Base-by-base conservation (phyloP, 2,797 vertebrate genomes). In the Cynodonichthys magdalenae region DNA sequence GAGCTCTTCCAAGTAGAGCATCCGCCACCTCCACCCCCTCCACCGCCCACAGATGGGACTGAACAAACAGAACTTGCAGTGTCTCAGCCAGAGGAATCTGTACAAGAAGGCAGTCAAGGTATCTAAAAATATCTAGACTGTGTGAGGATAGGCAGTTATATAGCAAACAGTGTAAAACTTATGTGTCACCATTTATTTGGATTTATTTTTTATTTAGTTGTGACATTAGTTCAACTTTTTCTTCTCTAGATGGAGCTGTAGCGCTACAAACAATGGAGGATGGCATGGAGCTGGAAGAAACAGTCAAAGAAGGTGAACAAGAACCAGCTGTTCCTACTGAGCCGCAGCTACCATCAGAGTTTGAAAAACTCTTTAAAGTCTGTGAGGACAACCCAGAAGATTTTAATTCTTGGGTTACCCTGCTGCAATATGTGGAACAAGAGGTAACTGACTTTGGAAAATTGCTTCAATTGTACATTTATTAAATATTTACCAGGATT, bases 351-450 rank as follows among this genome's bases (percentile, higher is more conserved):
- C 97, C 98, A 46, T 81, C 91, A 24, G 98, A 99, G 59, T 99
- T 95, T 86, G 97, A 99, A 46, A 98, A 94, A 73, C 96, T 97
- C 71, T 95, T 92, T 79, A 98, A 95, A 83, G 95, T 93, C 0
- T 94, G 98, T 41, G 94, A 97, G 73, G 96, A 95, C 18, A 97
- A 95, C 78, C 95, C 95, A 10, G 97, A 99, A 77, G 98, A 99
- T 87, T 99, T 99, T 90, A 97, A 96, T 12, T 94, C 94, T 45
- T 99, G 98, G 98, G 97, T 98, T 3, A 98, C 98, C 85, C 90
- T 99, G 4, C 93, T 99, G 73, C 97, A 99, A 76, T 96, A 96
- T 50, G 95, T 97, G 18, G 98, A 99, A 84, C 97, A 99, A 89
- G 98, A 99, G 96, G 97, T 99, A 59, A 92, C 93, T 11, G 7